Evolutionary conservation across 2,888 invertebrate species (phyloP).

Genomic region (Liodrosophila aerea): DNA sequence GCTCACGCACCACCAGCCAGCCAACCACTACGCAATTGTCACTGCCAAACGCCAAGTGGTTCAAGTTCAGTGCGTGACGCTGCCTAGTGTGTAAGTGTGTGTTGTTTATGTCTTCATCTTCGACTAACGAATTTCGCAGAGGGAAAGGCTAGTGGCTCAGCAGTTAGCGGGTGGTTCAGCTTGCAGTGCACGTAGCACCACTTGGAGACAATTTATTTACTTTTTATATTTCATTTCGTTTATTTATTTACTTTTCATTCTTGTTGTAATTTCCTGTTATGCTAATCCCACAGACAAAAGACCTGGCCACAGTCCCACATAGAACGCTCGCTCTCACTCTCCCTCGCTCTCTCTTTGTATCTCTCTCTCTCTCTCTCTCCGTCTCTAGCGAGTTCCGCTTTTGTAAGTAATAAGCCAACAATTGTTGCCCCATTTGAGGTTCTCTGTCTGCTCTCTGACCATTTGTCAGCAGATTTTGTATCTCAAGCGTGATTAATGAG

Average conservation of each 20-base stretch:
- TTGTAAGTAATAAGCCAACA: constrained; percentile 44
- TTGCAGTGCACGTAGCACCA: constrained; percentile 7
- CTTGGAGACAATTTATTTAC: not conserved
- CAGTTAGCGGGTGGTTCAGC: not conserved
- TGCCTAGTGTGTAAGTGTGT: not conserved
- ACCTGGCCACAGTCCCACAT: constrained; percentile 36
- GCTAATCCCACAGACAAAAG: constrained; percentile 36
- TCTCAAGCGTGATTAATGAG: constrained; percentile 67
- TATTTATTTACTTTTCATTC: not conserved
- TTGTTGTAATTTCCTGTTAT: constrained; percentile 50
- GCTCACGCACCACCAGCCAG: constrained; percentile 39
- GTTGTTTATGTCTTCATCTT: no score
- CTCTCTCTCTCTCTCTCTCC: not conserved
- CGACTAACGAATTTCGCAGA: no score
- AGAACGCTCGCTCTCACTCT: constrained; percentile 22
- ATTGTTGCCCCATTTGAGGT: constrained; percentile 32
- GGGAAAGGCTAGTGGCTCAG: not conserved
- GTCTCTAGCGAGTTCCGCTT: constrained; percentile 51
- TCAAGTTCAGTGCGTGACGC: constrained; percentile 68
- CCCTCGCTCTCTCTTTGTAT: not conserved
- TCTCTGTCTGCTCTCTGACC: constrained; percentile 42
- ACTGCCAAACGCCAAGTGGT: constrained; percentile 54
- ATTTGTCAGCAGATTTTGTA: constrained; percentile 65
- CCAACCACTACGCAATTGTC: constrained; percentile 47
- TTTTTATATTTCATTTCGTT: not conserved